Evolutionary conservation across 2,113 vertebrate species (phyloP).

Genomic region (Brachyhypopomus occidentalis): DNA sequence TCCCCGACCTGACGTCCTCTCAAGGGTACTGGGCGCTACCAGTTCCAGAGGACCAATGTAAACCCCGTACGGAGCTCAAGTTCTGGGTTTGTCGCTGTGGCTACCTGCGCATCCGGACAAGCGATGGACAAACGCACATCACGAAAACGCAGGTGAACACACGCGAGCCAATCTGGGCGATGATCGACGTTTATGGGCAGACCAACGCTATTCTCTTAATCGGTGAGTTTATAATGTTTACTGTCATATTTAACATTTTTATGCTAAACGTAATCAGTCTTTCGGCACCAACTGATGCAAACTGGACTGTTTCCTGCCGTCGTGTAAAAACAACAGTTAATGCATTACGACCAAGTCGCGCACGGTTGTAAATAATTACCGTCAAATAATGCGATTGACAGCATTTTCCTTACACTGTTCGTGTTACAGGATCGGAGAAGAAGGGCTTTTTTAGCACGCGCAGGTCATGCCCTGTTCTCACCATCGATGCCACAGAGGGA

Average conservation of each 20-base stretch:
- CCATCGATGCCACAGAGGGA: neutral
- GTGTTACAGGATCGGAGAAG: conserved; percentile 68
- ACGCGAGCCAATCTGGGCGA: conserved; percentile 75
- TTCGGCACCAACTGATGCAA: neutral
- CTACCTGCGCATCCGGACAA: conserved; percentile 46
- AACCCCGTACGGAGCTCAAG: conserved; percentile 60
- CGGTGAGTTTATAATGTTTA: conserved; percentile 63
- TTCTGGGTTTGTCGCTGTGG: conserved; percentile 79
- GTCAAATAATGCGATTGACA: neutral
- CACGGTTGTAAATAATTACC: neutral
- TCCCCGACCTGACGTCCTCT: conserved; percentile 73
- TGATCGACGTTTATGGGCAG: conserved; percentile 84
- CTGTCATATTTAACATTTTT: too few relatives aligned
- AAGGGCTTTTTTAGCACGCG: neutral
- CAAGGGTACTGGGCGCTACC: conserved; percentile 71
- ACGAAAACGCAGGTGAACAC: conserved; percentile 59
- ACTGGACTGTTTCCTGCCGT: neutral
- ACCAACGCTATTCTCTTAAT: conserved; percentile 75
- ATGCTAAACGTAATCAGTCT: neutral
- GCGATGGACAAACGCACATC: neutral
- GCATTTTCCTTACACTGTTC: conserved; percentile 6
- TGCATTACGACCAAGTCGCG: too few relatives aligned
- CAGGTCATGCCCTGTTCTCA: conserved; percentile 64
- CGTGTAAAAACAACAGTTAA: too few relatives aligned
- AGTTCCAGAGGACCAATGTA: conserved; percentile 53